Conservation (phyloP, 2,888 invertebrate genomes). For the Mycogona germanica region DNA sequence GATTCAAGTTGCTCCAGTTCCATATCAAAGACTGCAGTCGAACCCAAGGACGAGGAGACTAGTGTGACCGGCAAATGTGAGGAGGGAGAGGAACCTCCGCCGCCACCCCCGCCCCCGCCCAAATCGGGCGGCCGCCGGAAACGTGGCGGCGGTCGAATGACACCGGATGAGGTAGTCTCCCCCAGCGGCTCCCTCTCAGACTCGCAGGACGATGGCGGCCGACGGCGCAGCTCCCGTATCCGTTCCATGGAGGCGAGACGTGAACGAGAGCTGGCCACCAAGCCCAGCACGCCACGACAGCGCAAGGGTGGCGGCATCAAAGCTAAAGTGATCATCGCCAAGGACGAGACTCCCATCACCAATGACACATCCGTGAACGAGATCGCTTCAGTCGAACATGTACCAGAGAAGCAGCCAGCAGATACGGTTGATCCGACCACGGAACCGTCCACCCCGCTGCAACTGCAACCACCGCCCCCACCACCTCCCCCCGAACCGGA, state of each 20-base stretch:
- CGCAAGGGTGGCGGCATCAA: constrained; percentile 10
- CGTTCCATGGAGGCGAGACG: constrained; percentile 21
- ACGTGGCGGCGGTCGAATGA: not conserved
- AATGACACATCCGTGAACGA: not conserved
- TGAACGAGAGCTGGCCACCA: constrained; percentile 21
- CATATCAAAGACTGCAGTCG: too few relatives aligned
- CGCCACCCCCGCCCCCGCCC: not conserved
- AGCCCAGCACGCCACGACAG: not conserved
- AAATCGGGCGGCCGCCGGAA: not conserved
- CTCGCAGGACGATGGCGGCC: not conserved
- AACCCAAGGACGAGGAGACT: too few relatives aligned
- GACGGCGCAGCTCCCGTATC: constrained; percentile 23
- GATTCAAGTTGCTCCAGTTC: too few relatives aligned
- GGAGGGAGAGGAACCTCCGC: not conserved
- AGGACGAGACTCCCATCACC: not conserved
- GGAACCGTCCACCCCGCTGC: not conserved
- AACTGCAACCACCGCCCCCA: constrained; percentile 2
- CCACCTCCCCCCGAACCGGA: constrained; percentile 6
- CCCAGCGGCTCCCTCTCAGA: not conserved
- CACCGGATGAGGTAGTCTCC: too few relatives aligned
- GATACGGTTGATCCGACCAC: not conserved
- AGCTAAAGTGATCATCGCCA: too few relatives aligned
- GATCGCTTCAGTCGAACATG: not conserved
- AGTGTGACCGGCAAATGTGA: not conserved
- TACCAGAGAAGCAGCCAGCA: not conserved